Conservation (phyloP, 2,113 vertebrate genomes). For the Sisor rabdophorus region DNA sequence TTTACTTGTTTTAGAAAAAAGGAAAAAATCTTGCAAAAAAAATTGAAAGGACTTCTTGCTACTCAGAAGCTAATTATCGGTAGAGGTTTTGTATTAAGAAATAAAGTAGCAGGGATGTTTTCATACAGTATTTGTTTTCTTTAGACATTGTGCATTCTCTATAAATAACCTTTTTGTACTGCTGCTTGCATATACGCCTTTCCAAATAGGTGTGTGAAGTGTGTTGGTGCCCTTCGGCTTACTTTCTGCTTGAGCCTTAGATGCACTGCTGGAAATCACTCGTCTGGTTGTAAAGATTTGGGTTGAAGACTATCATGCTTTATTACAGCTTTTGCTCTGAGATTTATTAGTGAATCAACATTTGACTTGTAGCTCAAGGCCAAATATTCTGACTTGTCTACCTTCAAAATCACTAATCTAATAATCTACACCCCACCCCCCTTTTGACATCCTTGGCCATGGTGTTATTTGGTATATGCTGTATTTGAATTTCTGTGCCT, state of each 20-base stretch:
- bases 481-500: constrained; percentile 18
- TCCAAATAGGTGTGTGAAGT: constrained; percentile 80
- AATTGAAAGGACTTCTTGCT: constrained; percentile 97
- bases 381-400: constrained; percentile 22
- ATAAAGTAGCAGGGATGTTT: constrained; percentile 99
- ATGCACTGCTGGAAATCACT: constrained; percentile 49
- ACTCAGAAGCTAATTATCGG: constrained; percentile 96
- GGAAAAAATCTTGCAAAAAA: constrained; percentile 62
- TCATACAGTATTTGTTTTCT: constrained; percentile 85
- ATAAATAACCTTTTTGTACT: constrained; percentile 91
- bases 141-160: constrained; percentile 99
- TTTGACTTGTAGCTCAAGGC: constrained; percentile 29
- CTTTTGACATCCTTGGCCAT: constrained; percentile 18
- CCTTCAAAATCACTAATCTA: background rate
- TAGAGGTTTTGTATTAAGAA: constrained; percentile 99
- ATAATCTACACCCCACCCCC: no score
- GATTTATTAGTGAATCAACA: constrained; percentile 50
- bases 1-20: constrained; percentile 95
- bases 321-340: constrained; percentile 53
- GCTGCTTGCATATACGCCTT: constrained; percentile 99
- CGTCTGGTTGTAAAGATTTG: constrained; percentile 55
- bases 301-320: constrained; percentile 17
- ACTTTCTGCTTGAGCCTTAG: constrained; percentile 55
- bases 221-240: constrained; percentile 69
- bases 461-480: background rate